These are phyloP conservation scores for Leucophenga maculata DNA, from an alignment of 2,888 invertebrate genomes.

Conservation along the genomic window DNA sequence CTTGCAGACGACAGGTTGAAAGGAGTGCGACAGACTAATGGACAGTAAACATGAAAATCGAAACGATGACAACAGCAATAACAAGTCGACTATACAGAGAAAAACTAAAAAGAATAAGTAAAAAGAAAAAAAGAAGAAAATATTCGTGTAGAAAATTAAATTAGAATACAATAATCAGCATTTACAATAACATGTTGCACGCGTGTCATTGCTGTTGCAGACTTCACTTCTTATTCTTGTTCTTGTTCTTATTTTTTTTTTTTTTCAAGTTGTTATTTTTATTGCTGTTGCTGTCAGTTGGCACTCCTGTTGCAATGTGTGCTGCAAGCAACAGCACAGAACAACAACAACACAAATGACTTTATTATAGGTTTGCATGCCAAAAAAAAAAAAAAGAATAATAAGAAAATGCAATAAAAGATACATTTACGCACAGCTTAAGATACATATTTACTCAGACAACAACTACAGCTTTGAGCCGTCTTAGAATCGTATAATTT, in stretches of 20 bases:
- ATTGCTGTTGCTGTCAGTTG: constrained; percentile 28
- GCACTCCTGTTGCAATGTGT: constrained; percentile 41
- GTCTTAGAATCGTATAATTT: too few relatives aligned
- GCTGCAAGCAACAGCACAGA: background rate
- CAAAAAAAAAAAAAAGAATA: constrained; percentile 36
- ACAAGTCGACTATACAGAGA: background rate
- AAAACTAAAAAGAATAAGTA: background rate
- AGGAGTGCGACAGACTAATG: background rate
- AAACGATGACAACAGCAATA: background rate
- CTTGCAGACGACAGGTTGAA: background rate
- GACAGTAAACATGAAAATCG: constrained; percentile 6
- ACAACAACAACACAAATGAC: constrained; percentile 47
- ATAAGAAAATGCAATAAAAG: background rate
- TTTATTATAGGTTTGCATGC: constrained; percentile 60
- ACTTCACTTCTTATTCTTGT: background rate
- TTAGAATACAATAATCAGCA: constrained; percentile 62
- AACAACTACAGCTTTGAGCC: too few relatives aligned
- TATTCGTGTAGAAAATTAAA: constrained; percentile 58
- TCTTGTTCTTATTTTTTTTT: constrained; percentile 13
- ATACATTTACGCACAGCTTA: too few relatives aligned
- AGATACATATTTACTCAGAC: too few relatives aligned
- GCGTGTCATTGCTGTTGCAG: constrained; percentile 38
- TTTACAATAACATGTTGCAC: constrained; percentile 41
- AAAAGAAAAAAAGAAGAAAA: background rate
- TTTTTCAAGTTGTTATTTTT: background rate